A percentile compares a stretch with the other conserved stretches of the same genome.
These are phyloP conservation scores for Garrulus glandarius DNA, from an alignment of 2,797 vertebrate species.

Conservation along the genomic window DNA sequence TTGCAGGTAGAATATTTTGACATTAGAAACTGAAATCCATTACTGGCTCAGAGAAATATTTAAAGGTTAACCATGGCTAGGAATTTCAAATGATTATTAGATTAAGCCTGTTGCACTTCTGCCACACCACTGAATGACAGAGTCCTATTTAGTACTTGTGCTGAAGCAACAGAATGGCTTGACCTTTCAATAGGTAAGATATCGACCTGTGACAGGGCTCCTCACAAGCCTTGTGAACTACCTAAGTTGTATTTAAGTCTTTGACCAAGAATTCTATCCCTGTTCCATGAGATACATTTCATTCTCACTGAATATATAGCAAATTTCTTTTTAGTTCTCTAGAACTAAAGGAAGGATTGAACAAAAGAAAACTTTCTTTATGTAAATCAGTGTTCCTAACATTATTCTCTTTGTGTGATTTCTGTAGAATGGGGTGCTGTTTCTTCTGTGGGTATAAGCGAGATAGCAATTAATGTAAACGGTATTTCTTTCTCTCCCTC, in stretches of 20 bases:
- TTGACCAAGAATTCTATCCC: background rate
- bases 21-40: conserved; percentile 49
- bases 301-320: background rate
- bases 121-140: conserved; percentile 31
- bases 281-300: background rate
- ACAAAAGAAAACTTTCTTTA: background rate
- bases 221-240: background rate
- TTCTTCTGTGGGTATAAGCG: background rate
- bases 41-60: conserved; percentile 56
- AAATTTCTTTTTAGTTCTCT: background rate
- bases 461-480: background rate
- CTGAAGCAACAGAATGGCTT: background rate
- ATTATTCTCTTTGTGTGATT: background rate
- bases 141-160: background rate
- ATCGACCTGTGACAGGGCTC: background rate
- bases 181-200: background rate
- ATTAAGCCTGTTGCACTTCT: conserved; percentile 54
- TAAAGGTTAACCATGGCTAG: conserved; percentile 64
- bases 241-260: background rate
- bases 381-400: background rate
- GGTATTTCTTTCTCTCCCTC: background rate
- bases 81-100: conserved; percentile 61
- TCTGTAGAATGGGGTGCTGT: background rate
- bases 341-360: background rate
- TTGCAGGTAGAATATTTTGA: background rate